A percentile compares a stretch with the other conserved stretches of the same genome.
Evolutionary conservation across 2,797 vertebrate genomes (phyloP).

Genomic region (Cebuella pygmaea): DNA sequence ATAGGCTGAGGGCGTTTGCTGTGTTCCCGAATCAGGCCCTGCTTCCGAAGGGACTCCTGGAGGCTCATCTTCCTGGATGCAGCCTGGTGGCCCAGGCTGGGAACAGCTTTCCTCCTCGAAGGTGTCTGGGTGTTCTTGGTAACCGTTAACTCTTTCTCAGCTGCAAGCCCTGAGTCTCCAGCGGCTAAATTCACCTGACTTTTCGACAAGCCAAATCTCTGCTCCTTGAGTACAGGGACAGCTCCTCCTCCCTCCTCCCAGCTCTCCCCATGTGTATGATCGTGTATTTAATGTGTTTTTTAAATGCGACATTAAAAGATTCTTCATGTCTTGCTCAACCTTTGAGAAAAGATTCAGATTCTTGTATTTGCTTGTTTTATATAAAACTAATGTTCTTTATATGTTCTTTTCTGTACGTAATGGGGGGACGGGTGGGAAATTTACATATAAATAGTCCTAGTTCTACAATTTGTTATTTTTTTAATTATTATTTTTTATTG

Average conservation of each 20-base stretch:
- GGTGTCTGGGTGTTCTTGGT: neutral
- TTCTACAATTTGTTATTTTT: conserved; percentile 79
- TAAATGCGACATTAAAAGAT: conserved; percentile 73
- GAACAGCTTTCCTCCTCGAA: neutral
- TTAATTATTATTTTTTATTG: conserved; percentile 83
- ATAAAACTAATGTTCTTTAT: conserved; percentile 83
- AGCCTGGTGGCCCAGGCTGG: neutral
- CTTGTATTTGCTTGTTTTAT: conserved; percentile 87
- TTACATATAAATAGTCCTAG: conserved; percentile 79
- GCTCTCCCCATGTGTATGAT: neutral
- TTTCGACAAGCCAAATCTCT: conserved; percentile 54
- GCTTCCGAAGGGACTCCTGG: neutral
- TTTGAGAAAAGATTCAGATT: conserved; percentile 79
- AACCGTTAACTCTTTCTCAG: neutral
- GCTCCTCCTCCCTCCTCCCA: neutral
- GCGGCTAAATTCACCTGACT: conserved; percentile 31
- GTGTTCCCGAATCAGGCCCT: neutral
- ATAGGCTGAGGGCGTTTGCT: neutral
- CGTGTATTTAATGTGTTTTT: conserved; percentile 77
- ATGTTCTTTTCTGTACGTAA: conserved; percentile 75
- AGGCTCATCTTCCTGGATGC: neutral
- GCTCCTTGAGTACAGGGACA: conserved; percentile 53
- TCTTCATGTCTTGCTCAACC: conserved; percentile 81
- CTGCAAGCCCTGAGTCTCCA: conserved; percentile 1
- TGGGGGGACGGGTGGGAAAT: conserved; percentile 71